Evolutionary conservation across 2,888 invertebrate genomes (phyloP).

Genomic region (Sesia apiformis): DNA sequence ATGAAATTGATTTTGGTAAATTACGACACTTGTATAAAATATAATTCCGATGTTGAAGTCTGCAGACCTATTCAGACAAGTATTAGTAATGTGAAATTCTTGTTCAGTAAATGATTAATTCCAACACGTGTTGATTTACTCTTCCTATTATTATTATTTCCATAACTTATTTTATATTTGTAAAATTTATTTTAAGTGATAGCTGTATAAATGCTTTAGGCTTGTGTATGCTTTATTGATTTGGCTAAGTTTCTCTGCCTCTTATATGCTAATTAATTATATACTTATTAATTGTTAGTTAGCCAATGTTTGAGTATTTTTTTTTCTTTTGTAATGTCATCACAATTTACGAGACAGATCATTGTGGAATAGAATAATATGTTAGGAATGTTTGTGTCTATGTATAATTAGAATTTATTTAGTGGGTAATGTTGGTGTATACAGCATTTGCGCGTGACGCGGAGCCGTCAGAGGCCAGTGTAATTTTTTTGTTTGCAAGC

Average conservation of each 20-base stretch:
- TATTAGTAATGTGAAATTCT: too few relatives aligned
- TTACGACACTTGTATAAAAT: too few relatives aligned
- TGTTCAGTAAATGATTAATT: constrained; percentile 15
- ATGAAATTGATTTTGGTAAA: too few relatives aligned
- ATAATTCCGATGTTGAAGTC: too few relatives aligned
- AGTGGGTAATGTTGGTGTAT: constrained; percentile 53
- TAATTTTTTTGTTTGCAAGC: constrained; percentile 35
- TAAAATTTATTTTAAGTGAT: constrained; percentile 35
- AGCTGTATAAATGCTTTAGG: constrained; percentile 65
- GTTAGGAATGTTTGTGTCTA: constrained; percentile 49
- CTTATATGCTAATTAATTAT: constrained; percentile 50
- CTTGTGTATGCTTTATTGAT: constrained; percentile 37
- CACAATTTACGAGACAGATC: constrained; percentile 58
- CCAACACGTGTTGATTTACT: constrained; percentile 23
- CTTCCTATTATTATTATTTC: constrained; percentile 28
- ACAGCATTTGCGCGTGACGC: constrained; percentile 11
- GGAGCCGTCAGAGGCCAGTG: constrained; percentile 7
- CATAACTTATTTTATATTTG: constrained; percentile 56
- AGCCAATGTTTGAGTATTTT: constrained; percentile 55
- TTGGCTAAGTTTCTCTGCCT: constrained; percentile 40
- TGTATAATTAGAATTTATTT: constrained; percentile 52
- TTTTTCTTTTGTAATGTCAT: constrained; percentile 50
- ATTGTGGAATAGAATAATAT: constrained; percentile 42
- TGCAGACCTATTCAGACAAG: too few relatives aligned
- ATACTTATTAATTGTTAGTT: constrained; percentile 50